These are phyloP conservation scores for Dysdera silvatica DNA, from an alignment of 1,140 invertebrate species.

Conservation along the genomic window DNA sequence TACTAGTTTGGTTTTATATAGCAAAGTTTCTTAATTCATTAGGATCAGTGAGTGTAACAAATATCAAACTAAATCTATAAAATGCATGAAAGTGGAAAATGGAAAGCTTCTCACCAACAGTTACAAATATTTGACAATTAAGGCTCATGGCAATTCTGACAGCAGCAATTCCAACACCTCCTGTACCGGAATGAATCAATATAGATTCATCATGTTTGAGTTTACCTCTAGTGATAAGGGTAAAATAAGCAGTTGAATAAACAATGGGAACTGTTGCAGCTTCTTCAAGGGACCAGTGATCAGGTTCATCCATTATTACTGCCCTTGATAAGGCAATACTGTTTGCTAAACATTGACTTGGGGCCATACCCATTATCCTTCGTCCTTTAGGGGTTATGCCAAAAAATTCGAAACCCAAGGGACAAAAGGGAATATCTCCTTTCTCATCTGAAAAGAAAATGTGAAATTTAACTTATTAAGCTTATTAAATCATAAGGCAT, in stretches of 20 bases:
- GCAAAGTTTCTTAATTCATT: too few species aligned
- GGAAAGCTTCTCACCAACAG: constrained; percentile 72
- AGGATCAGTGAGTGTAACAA: too few species aligned
- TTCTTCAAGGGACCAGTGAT: constrained; percentile 78
- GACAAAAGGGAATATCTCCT: too few species aligned
- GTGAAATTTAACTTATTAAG: too few species aligned
- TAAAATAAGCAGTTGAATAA: constrained; percentile 66
- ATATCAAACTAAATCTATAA: too few species aligned
- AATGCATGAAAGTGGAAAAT: too few species aligned
- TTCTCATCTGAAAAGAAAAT: too few species aligned
- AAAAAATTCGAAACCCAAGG: constrained; percentile 84
- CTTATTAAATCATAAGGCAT: too few species aligned
- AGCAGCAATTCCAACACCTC: constrained; percentile 92
- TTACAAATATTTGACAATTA: constrained; percentile 79
- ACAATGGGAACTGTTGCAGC: constrained; percentile 89
- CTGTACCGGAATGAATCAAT: constrained; percentile 88
- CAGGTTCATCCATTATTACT: constrained; percentile 84
- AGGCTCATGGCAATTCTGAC: constrained; percentile 81
- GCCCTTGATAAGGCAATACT: constrained; percentile 69
- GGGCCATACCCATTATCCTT: constrained; percentile 86
- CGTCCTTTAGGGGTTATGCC: constrained; percentile 64
- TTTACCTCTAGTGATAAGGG: constrained; percentile 63
- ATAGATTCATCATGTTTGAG: constrained; percentile 74
- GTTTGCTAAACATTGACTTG: constrained; percentile 75
- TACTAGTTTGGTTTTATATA: too few species aligned